Percentiles rank a stretch among this genome's conserved stretches.
These are phyloP conservation scores for Leptinotarsa rubiginosa DNA, from an alignment of 2,888 invertebrate species.

Conservation along the genomic window DNA sequence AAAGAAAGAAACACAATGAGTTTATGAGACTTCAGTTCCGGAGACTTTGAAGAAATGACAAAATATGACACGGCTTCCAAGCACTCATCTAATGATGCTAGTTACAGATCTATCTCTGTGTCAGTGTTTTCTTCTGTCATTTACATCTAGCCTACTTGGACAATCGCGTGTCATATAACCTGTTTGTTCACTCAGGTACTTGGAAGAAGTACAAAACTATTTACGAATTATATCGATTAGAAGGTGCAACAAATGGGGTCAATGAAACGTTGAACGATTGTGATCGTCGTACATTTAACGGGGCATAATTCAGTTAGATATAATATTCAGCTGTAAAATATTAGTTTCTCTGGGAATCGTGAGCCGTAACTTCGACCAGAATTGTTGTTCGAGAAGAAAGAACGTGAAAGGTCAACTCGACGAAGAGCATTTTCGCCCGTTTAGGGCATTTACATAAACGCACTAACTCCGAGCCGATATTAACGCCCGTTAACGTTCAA, in stretches of 20 bases:
- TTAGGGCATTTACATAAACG: constrained; percentile 44
- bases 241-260: constrained; percentile 15
- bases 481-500: constrained; percentile 25
- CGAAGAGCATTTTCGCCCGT: constrained; percentile 30
- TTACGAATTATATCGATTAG: not conserved
- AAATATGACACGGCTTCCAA: too few relatives aligned
- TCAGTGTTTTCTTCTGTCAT: too few relatives aligned
- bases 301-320: constrained; percentile 32
- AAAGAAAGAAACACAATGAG: too few relatives aligned
- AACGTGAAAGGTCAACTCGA: constrained; percentile 42
- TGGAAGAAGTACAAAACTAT: not conserved
- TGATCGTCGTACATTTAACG: constrained; percentile 16
- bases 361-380: constrained; percentile 41
- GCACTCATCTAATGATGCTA: too few relatives aligned
- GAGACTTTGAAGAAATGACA: too few relatives aligned
- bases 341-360: constrained; percentile 33
- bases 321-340: constrained; percentile 35
- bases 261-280: constrained; percentile 2
- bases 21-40: too few relatives aligned
- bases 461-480: constrained; percentile 32
- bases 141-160: too few relatives aligned
- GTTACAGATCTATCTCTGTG: too few relatives aligned
- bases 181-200: not conserved
- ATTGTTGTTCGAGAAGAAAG: constrained; percentile 32
- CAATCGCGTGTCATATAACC: not conserved